These are phyloP conservation scores for Cotesia typhae DNA, from an alignment of 1,140 invertebrate genomes.

Conservation along the genomic window DNA sequence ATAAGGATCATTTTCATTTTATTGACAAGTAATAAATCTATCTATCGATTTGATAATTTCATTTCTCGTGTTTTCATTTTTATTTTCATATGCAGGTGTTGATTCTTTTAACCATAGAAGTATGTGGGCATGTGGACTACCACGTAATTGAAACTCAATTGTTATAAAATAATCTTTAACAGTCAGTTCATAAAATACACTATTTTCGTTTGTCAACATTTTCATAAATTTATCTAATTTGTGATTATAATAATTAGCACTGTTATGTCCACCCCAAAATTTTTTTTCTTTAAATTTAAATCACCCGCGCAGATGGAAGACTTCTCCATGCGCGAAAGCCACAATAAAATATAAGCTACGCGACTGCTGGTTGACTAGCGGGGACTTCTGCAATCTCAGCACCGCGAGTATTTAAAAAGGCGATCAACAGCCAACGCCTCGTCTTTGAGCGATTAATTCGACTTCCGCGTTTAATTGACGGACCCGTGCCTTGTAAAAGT, in stretches of 20 bases:
- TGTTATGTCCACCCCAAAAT: no score
- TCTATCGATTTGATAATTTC: slow-evolving; percentile 8
- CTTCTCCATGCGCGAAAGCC: no score
- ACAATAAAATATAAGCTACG: no score
- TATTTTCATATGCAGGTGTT: slow-evolving; percentile 9
- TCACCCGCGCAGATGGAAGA: no score
- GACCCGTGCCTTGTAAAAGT: no score
- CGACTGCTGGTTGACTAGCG: no score
- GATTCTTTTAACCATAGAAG: slow-evolving; percentile 27
- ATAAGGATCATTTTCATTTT: slow-evolving; percentile 22
- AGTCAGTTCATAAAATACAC: slow-evolving; percentile 22
- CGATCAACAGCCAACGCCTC: no score
- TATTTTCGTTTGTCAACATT: slow-evolving; percentile 30
- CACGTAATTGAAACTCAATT: slow-evolving; percentile 37
- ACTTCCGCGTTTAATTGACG: no score
- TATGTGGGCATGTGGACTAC: slow-evolving; percentile 27
- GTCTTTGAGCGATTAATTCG: no score
- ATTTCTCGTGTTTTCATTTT: slow-evolving; percentile 1
- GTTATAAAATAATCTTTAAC: slow-evolving; percentile 31
- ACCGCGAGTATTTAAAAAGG: no score
- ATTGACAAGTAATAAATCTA: slow-evolving; percentile 27
- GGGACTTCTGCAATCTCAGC: no score
- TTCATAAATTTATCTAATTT: slow-evolving; percentile 30
- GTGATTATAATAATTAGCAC: slow-evolving; percentile 35
- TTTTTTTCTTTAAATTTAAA: no score